These are phyloP conservation scores for Enteromius afrohamiltoni DNA, from an alignment of 2,797 vertebrate species.

Conservation along the genomic window DNA sequence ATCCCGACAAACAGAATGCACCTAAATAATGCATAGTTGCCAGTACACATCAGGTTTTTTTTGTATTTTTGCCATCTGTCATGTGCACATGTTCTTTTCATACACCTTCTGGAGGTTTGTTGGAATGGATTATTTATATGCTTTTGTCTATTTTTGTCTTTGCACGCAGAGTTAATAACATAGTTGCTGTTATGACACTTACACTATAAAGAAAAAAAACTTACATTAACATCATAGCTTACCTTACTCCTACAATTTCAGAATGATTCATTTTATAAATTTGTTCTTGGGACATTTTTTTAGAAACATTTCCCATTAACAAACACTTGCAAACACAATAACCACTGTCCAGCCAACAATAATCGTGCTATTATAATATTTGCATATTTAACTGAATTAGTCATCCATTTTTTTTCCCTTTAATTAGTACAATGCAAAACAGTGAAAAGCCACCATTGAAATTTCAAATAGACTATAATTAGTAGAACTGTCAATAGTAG, in stretches of 20 bases:
- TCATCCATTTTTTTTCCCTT: neutral
- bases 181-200: neutral
- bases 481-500: neutral
- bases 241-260: neutral
- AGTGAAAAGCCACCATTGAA: neutral
- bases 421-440: neutral
- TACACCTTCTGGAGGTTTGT: neutral
- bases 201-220: too few relatives aligned
- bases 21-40: neutral
- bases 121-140: neutral
- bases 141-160: neutral
- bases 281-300: neutral
- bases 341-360: neutral
- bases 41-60: neutral
- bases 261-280: neutral
- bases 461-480: neutral
- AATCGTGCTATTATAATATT: neutral
- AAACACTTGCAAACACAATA: neutral
- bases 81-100: neutral
- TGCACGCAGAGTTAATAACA: neutral
- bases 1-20: neutral
- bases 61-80: neutral
- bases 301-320: neutral
- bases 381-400: neutral
- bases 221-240: neutral